Base-by-base conservation (phyloP, 2,797 vertebrate species). In the Thamnophis elegans region DNA sequence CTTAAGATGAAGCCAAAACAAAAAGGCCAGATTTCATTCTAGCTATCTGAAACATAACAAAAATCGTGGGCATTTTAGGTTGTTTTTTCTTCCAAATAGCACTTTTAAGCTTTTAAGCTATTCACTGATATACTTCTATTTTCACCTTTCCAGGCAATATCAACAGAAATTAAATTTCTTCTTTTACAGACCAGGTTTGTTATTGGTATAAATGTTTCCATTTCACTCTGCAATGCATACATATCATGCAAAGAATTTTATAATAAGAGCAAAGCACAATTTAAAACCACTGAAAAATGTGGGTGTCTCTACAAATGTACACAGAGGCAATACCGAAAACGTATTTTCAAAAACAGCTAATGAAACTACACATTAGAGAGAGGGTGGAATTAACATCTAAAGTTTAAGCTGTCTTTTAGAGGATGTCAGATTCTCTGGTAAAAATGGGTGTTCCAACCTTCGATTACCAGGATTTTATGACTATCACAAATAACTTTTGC, bases 41-140 rank as follows among this genome's bases (percentile, higher is more conserved):
- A 78, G 22, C 85, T 88, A 36, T 88, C 90, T 86, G 89, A 60
- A 65, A 93, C 93, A 58, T 36, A 85, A 87, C 0, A 92, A n/a
- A 91, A 94, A 82, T 25, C 36, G 1, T 82, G 36, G 1, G 4
- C 36, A 47, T 82, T 47, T 82, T 82, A 25, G 73, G 1, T 4
- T n/a, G 26, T n/a, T 68, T 7, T 16, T 25, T 12, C 4, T 42
- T 0, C 4, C 20, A 82, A 25, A 82, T 47, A 73, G 7, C 16
- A 36, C 32, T 32, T 73, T 36, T 73, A 73, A 73, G 16, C 68
- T 73, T 73, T 73, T 7, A 73, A 73, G 20, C 32, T 73, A 7
- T 73, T 36, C 32, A 9, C 16, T 10, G 7, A 73, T 32, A 73
- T 18, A 20, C 32, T 73, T 14, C 32, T 36, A 73, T 73, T 36